Evolutionary conservation across 2,888 invertebrate species (phyloP).

Genomic region (Meandrusa payeni): DNA sequence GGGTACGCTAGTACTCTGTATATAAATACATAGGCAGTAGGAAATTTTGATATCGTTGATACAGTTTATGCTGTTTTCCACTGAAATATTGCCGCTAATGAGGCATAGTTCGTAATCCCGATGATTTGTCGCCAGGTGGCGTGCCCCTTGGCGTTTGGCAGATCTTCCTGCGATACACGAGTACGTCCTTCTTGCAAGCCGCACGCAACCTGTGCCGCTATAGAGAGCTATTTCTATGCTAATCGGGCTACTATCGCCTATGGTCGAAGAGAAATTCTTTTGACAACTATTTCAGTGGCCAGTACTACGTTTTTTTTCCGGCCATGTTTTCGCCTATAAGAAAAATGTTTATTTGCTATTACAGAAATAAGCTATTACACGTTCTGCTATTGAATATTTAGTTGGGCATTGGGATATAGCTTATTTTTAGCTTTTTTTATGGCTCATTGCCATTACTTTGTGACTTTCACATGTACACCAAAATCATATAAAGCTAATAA

Average conservation of each 20-base stretch:
- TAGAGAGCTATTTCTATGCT: constrained; percentile 24
- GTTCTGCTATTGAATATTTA: background rate
- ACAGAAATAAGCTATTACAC: constrained; percentile 12
- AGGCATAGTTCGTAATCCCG: constrained; percentile 54
- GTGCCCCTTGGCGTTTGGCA: constrained; percentile 34
- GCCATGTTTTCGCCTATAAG: too few relatives aligned
- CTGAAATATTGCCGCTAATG: constrained; percentile 60
- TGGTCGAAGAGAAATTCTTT: background rate
- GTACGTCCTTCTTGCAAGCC: constrained; percentile 18
- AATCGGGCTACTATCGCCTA: constrained; percentile 10
- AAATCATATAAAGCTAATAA: too few relatives aligned
- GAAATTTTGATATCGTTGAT: background rate
- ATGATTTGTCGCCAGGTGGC: constrained; percentile 62
- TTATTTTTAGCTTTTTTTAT: too few relatives aligned
- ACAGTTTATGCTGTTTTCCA: constrained; percentile 17
- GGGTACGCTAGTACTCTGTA: too few relatives aligned
- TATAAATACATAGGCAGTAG: background rate
- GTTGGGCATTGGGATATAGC: too few relatives aligned
- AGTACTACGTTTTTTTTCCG: too few relatives aligned
- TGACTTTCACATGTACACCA: too few relatives aligned
- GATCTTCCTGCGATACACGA: constrained; percentile 25
- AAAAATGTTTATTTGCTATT: constrained; percentile 1
- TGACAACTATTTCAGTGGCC: background rate
- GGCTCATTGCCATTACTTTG: too few relatives aligned
- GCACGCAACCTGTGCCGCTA: constrained; percentile 9